Evolutionary conservation across 1,140 invertebrate genomes (phyloP), one percentile per base, ranked within the genome.

Genomic region (Aphis craccivora): DNA sequence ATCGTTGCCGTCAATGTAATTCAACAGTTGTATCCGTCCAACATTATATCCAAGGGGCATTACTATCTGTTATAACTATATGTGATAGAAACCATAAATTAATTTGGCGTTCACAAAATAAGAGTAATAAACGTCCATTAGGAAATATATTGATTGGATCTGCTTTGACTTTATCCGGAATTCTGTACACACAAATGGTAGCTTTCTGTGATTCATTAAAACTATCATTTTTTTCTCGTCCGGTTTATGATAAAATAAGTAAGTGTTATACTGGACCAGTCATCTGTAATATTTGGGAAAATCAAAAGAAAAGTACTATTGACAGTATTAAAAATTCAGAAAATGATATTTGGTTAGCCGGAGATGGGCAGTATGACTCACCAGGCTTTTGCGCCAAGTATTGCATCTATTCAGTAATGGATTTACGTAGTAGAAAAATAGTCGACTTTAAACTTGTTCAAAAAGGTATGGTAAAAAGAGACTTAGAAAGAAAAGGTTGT

Each of bases 371-470:
- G 43, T 45, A 45, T 45, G 43, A 45, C 43, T 45, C 43, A 8
- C 6, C 43, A 45, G 43, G 43, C 43, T 45, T 45, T 45, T 45
- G 43, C 43, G 43, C 43, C 43, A 45, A 40, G 30, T n/a, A 40
- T 84, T 23, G 43, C 25, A 90, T 23, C 25, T 51, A 90, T 53
- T 90, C 88, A 7, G 23, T 51, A 37, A 90, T 90, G 45, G 88
- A 90, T 90, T 37, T 90, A 35, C 88, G 30, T 20, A 55, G n/a
- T 4, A 40, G 48, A 18, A 90, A 55, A 67, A 90, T 90, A 53
- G 37, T 90, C 0, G 89, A 90, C 37, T 90, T 90, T 43, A 67
- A 90, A 90, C 37, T 90, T 37, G 51, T 90, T 55, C 89, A 90
- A 90, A 90, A 90, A 55, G 48, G n/a, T 22, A 53, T 55, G 55